Percentiles rank a stretch among this genome's conserved stretches.
Conservation (phyloP, 1,140 invertebrate species). For the Zeugodacus cucurbitae region DNA sequence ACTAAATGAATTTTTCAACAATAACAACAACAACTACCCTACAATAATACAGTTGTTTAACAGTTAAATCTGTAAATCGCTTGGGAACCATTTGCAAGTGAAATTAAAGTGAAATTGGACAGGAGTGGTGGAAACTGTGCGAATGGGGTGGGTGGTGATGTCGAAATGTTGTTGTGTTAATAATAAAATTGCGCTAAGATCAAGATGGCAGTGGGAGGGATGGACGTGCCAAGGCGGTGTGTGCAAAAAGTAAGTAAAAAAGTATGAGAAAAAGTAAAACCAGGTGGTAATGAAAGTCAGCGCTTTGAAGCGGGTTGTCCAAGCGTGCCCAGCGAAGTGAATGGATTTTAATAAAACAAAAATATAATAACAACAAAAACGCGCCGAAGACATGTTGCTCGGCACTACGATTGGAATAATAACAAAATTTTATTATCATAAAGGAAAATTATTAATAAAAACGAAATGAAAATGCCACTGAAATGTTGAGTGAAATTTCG, state of each 20-base stretch:
- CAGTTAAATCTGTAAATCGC: conserved; percentile 35
- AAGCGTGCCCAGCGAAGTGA: background rate
- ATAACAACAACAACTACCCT: background rate
- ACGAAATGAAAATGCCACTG: conserved; percentile 19
- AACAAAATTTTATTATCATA: conserved; percentile 36
- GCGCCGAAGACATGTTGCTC: background rate
- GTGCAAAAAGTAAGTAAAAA: background rate
- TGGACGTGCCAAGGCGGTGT: too few relatives aligned
- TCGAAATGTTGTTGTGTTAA: background rate
- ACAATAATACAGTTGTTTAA: conserved; percentile 16
- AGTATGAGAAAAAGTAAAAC: background rate
- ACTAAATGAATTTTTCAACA: conserved; percentile 24
- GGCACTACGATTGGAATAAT: background rate
- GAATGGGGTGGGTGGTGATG: background rate
- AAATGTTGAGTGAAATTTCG: conserved; percentile 8
- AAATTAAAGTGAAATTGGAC: conserved; percentile 30
- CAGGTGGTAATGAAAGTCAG: background rate
- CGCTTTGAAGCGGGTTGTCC: background rate
- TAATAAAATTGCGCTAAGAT: background rate
- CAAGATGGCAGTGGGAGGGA: background rate
- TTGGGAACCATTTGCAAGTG: conserved; percentile 4
- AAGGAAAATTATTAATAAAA: conserved; percentile 28
- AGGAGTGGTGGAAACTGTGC: background rate
- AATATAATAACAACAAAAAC: background rate
- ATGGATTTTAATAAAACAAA: background rate